phyloP scores from a whole-genome alignment of 2,888 invertebrate genomes.

The Caenorhabditis sp. region DNA sequence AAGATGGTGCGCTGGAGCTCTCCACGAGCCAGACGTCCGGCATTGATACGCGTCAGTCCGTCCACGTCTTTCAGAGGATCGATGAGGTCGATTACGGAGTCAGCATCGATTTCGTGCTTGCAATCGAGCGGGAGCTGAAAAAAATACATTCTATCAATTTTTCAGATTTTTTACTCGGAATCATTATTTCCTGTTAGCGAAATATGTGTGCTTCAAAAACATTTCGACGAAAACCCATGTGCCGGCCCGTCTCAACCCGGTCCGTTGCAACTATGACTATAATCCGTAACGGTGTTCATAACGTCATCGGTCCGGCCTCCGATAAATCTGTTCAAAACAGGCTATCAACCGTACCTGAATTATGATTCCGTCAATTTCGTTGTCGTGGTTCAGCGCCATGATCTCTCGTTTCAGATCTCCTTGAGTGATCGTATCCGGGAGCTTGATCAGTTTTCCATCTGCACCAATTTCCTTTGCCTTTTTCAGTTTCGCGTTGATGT shows the following conservation, averaged over 20 bases:
- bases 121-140: slow-evolving; percentile 87
- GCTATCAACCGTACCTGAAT: slow-evolving; percentile 79
- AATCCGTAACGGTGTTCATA: too few relatives aligned
- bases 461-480: slow-evolving; percentile 94
- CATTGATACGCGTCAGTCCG: slow-evolving; percentile 85
- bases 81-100: slow-evolving; percentile 84
- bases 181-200: too few relatives aligned
- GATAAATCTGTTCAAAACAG: too few relatives aligned
- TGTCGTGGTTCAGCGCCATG: slow-evolving; percentile 87
- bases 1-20: slow-evolving; percentile 87
- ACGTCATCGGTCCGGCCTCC: too few relatives aligned
- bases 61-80: slow-evolving; percentile 82
- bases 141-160: not conserved
- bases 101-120: slow-evolving; percentile 89
- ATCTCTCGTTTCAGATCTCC: slow-evolving; percentile 82
- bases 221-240: too few relatives aligned
- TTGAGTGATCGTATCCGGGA: slow-evolving; percentile 89
- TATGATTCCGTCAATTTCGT: slow-evolving; percentile 82
- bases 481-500: slow-evolving; percentile 95
- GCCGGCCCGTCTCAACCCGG: too few relatives aligned
- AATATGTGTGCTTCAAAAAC: too few relatives aligned
- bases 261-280: too few relatives aligned
- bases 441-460: slow-evolving; percentile 83
- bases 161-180: too few relatives aligned
- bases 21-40: slow-evolving; percentile 91